phyloP scores from a whole-genome alignment of 1,140 invertebrate species.

The Lepidurus packardi region DNA sequence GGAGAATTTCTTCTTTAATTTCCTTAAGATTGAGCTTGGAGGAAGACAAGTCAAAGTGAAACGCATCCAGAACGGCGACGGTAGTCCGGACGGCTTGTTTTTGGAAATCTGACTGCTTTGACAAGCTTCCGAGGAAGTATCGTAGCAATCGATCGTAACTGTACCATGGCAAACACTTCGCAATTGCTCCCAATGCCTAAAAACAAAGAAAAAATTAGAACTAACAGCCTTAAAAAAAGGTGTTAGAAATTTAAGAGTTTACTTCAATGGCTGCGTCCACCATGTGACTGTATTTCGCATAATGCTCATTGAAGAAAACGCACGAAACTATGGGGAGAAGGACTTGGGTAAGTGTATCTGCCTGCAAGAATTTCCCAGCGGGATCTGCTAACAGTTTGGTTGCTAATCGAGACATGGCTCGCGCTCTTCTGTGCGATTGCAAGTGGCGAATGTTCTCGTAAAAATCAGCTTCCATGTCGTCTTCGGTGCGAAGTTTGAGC shows the following conservation, averaged over 20 bases:
- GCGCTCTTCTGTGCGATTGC: slow-evolving; percentile 71
- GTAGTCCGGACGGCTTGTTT: slow-evolving; percentile 75
- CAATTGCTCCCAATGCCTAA: slow-evolving; percentile 62
- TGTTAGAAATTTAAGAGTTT: slow-evolving; percentile 23
- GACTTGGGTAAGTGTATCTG: slow-evolving; percentile 70
- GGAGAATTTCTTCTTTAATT: slow-evolving; percentile 44
- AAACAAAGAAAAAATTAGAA: slow-evolving; percentile 32
- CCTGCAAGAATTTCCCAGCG: slow-evolving; percentile 51
- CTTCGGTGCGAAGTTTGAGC: slow-evolving; percentile 58
- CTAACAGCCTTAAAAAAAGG: not conserved
- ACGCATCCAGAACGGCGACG: slow-evolving; percentile 77
- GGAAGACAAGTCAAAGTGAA: slow-evolving; percentile 81
- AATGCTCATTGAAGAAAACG: slow-evolving; percentile 73
- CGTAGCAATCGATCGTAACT: slow-evolving; percentile 74
- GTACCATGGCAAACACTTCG: slow-evolving; percentile 73
- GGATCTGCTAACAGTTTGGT: not conserved
- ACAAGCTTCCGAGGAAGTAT: slow-evolving; percentile 69
- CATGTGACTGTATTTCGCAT: slow-evolving; percentile 65
- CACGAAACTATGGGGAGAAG: slow-evolving; percentile 73
- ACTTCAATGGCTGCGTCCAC: slow-evolving; percentile 67
- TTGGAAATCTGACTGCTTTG: slow-evolving; percentile 63
- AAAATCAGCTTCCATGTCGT: slow-evolving; percentile 82
- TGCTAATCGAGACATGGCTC: slow-evolving; percentile 60
- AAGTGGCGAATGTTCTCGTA: slow-evolving; percentile 88
- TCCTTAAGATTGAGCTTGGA: slow-evolving; percentile 40